Evolutionary conservation across 2,888 invertebrate genomes (phyloP).

Genomic region (Saturnia japonica): DNA sequence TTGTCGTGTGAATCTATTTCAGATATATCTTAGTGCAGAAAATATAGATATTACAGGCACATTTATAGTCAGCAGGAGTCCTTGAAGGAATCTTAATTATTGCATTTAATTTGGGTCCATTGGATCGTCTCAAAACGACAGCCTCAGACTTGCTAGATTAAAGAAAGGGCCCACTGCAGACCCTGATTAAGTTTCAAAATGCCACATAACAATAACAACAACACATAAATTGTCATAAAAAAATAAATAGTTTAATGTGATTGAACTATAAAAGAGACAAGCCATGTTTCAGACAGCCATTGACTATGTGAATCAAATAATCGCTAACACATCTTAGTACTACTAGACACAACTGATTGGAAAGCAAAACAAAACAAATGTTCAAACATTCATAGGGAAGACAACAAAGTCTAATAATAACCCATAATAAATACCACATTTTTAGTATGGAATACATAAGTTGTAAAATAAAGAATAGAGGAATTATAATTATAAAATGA

Average conservation of each 20-base stretch:
- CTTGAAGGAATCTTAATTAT: not conserved
- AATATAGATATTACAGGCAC: constrained; percentile 24
- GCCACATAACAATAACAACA: not conserved
- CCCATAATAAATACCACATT: not conserved
- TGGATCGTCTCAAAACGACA: constrained; percentile 17
- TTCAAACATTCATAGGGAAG: not conserved
- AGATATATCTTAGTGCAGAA: constrained; percentile 40
- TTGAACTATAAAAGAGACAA: not conserved
- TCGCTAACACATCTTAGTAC: not conserved
- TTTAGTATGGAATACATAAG: constrained; percentile 8
- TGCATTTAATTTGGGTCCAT: constrained; percentile 2
- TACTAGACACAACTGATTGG: not conserved
- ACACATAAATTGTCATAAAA: not conserved
- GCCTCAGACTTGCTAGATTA: constrained; percentile 15
- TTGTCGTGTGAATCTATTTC: constrained; percentile 47
- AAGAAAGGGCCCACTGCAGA: not conserved
- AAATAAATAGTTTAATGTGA: not conserved
- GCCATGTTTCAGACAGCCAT: not conserved
- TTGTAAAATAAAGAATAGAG: constrained; percentile 17
- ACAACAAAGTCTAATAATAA: not conserved
- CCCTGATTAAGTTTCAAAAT: not conserved
- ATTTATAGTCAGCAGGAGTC: not conserved
- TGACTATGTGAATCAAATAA: not conserved
- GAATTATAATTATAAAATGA: constrained; percentile 17
- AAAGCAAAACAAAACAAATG: not conserved